phyloP scores from a whole-genome alignment of 2,113 vertebrate species.

The Eidolon helvum region DNA sequence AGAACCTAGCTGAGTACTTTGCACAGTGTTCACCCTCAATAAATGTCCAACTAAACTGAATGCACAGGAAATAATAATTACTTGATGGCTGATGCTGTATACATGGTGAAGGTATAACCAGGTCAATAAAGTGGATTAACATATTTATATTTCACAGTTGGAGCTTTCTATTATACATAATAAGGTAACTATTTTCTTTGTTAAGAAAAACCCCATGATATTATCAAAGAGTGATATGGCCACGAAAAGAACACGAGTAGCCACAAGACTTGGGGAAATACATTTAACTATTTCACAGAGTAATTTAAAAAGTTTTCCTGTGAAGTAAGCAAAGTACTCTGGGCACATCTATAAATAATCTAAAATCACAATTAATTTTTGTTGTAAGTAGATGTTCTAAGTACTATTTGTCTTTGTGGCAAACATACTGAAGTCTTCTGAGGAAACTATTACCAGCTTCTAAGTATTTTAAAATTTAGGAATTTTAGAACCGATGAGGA shows the following conservation, averaged over 20 bases:
- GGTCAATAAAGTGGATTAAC: background rate
- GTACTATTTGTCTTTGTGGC: slow-evolving; percentile 10
- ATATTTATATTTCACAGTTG: background rate
- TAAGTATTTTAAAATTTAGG: background rate
- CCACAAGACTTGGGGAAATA: background rate
- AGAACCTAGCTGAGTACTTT: background rate
- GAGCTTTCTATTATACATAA: background rate
- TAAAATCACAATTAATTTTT: slow-evolving; percentile 46
- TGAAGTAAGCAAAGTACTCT: slow-evolving; percentile 30
- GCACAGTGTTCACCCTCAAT: background rate
- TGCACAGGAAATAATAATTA: background rate
- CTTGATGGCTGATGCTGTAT: background rate
- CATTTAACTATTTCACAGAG: slow-evolving; percentile 53
- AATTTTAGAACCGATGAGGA: background rate
- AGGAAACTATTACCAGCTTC: background rate
- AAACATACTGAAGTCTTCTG: background rate
- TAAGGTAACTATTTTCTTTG: background rate
- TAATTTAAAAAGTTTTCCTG: background rate
- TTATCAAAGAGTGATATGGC: background rate
- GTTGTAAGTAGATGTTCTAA: background rate
- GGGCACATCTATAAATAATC: slow-evolving; percentile 62
- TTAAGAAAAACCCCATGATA: background rate
- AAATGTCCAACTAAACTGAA: background rate
- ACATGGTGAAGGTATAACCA: background rate
- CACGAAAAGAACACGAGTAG: background rate